Evolutionary conservation across 92 coral and sea anemone species (phyloP).

Genomic region (Blastomussa wellsi): DNA sequence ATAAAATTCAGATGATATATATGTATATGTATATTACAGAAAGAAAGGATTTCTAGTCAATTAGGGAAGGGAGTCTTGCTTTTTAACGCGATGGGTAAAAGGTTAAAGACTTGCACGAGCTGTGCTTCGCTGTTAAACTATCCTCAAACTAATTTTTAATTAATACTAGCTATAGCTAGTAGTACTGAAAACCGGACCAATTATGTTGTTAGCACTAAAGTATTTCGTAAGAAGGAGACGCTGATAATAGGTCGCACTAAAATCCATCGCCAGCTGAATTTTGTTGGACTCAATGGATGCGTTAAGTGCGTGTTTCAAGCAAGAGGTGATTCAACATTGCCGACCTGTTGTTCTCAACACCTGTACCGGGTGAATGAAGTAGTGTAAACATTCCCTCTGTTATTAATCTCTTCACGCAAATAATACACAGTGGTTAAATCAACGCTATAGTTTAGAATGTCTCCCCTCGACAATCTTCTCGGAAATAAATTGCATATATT

Average conservation of each 20-base stretch:
- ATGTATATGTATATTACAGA: neutral
- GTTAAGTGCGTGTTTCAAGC: constrained; percentile 9
- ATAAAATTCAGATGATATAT: neutral
- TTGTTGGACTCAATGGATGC: neutral
- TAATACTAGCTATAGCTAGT: neutral
- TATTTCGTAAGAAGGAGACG: neutral
- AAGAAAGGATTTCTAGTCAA: neutral
- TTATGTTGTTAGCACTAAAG: neutral
- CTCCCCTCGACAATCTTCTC: constrained; percentile 17
- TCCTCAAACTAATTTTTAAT: neutral
- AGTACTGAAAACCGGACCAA: neutral
- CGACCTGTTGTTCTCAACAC: constrained; percentile 26
- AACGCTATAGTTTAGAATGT: constrained; percentile 24
- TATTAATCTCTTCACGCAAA: constrained; percentile 26
- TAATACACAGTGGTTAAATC: constrained; percentile 36
- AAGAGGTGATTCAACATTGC: neutral
- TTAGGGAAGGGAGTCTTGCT: neutral
- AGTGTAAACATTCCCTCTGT: constrained; percentile 27
- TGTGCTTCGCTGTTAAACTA: no score
- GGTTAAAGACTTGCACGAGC: neutral
- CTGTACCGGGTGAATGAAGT: constrained; percentile 22
- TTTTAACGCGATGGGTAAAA: neutral
- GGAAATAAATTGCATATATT: constrained; percentile 25
- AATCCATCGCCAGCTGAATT: neutral
- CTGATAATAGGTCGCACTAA: neutral